Base-by-base conservation (phyloP, 2,797 vertebrate genomes). In the Sebastes oblongus region DNA sequence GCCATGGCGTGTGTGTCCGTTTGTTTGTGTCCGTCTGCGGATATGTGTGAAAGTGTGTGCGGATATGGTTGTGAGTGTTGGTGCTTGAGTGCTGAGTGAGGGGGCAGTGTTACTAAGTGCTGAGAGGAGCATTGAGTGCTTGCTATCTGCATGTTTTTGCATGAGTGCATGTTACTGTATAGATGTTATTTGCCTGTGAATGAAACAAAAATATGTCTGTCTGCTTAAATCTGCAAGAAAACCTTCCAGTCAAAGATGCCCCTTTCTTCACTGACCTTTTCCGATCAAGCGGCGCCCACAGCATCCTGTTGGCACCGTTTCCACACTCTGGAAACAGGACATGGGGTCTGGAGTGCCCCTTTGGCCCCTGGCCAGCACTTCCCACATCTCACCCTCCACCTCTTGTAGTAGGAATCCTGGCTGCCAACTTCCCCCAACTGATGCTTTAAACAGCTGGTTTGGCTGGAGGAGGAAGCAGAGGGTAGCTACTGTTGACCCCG, bases 391-490 rank as follows among this genome's bases (percentile, higher is more conserved):
- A 88, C 76, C 82, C 83, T 80, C 76, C 46, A 65, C 73, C 64
- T 89, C 77, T 80, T 73, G 70, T 83, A 86, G 90, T 90, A 75
- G 69, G 59, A 88, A 52, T 68, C 80, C 52, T 82, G 78, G 78
- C 89, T 92, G 90, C 90, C 90, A 90, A 67, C 84, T 91, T 91
- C 87, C 90, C 56, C 66, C 27, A 22, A 70, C 65, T 94, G 87
- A 94, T 94, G 85, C 88, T 83, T 92, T 89, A 90, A 92, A 81
- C 94, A 94, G 90, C 90, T 93, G 93, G 75, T 72, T 62, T 61
- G 66, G 32, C 62, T 72, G 71, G 34, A 54, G 62, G 71, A 92
- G 87, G 91, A 92, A 92, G 76, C 83, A 68, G 85, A 62, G 79
- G 64, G 69, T 32, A 72, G 78, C 89, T 86, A 75, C 89, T 72